Conservation (phyloP, 30 jellyfish, hydroid and myxozoan genomes). For the Pelagia noctiluca region DNA sequence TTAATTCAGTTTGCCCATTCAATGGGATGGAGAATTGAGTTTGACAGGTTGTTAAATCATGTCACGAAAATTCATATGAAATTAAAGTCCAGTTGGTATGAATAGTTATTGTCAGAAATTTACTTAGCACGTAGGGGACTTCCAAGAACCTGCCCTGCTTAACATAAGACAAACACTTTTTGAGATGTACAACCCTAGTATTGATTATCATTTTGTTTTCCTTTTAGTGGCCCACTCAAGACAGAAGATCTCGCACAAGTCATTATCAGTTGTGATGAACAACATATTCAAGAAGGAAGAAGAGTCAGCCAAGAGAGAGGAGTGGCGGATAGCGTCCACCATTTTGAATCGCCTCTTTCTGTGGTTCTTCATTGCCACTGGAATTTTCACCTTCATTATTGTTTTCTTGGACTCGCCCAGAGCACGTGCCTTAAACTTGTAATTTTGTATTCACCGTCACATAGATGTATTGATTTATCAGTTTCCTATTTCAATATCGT, state of each 20-base stretch:
- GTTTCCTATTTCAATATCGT: too few relatives aligned
- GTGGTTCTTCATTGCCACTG: slow-evolving; percentile 66
- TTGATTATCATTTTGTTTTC: neutral
- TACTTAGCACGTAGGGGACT: too few relatives aligned
- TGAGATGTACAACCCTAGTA: too few relatives aligned
- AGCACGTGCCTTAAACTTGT: slow-evolving; percentile 55
- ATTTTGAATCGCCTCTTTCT: slow-evolving; percentile 71
- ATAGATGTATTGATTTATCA: too few relatives aligned
- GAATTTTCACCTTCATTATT: slow-evolving; percentile 54
- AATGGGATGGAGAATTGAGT: too few relatives aligned
- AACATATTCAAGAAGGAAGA: slow-evolving; percentile 70
- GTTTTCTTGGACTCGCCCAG: slow-evolving; percentile 74
- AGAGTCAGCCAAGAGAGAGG: slow-evolving; percentile 76
- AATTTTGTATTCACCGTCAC: slow-evolving; percentile 22
- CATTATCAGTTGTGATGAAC: slow-evolving; percentile 62
- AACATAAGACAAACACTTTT: too few relatives aligned
- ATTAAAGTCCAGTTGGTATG: too few relatives aligned
- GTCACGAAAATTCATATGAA: too few relatives aligned
- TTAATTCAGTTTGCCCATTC: too few relatives aligned
- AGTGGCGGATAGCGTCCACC: slow-evolving; percentile 77
- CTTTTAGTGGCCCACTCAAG: slow-evolving; percentile 66
- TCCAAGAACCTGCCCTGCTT: too few relatives aligned
- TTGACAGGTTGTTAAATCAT: too few relatives aligned
- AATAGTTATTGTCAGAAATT: too few relatives aligned
- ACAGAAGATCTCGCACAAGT: slow-evolving; percentile 43